These are phyloP conservation scores for Sciurus carolinensis DNA, from an alignment of 2,797 vertebrate genomes.

Conservation along the genomic window DNA sequence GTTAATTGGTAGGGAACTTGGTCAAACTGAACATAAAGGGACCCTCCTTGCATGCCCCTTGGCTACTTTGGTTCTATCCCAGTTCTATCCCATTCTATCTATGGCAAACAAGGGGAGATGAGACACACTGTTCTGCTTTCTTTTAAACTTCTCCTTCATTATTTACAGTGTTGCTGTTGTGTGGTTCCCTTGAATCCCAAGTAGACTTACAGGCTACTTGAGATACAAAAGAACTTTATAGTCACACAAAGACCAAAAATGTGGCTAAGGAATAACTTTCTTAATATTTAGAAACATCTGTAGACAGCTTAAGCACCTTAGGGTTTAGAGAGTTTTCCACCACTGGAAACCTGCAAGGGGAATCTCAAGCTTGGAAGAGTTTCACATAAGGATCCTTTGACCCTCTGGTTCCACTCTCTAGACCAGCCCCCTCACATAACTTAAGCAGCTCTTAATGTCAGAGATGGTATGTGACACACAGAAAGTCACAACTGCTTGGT, in stretches of 20 bases:
- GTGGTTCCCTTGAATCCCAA: not conserved
- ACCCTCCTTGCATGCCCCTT: not conserved
- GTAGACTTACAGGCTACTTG: not conserved
- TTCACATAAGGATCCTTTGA: not conserved
- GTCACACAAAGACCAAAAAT: not conserved
- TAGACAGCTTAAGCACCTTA: not conserved
- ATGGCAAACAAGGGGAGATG: not conserved
- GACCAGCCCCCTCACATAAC: not conserved
- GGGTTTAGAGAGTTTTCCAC: not conserved
- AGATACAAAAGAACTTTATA: not conserved
- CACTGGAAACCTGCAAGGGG: not conserved
- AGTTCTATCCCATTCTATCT: not conserved
- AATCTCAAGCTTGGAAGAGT: not conserved
- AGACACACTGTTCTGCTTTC: not conserved
- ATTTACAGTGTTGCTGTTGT: not conserved
- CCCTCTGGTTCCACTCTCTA: not conserved
- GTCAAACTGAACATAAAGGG: not conserved
- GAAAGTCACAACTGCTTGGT: not conserved
- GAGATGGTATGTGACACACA: not conserved
- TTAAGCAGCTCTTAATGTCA: not conserved
- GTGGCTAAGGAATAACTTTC: not conserved
- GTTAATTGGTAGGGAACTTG: not conserved
- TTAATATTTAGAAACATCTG: not conserved
- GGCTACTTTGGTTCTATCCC: not conserved
- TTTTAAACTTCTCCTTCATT: not conserved